Evolutionary conservation across 2,113 vertebrate species (phyloP).

Genomic region (Lathamus discolor): DNA sequence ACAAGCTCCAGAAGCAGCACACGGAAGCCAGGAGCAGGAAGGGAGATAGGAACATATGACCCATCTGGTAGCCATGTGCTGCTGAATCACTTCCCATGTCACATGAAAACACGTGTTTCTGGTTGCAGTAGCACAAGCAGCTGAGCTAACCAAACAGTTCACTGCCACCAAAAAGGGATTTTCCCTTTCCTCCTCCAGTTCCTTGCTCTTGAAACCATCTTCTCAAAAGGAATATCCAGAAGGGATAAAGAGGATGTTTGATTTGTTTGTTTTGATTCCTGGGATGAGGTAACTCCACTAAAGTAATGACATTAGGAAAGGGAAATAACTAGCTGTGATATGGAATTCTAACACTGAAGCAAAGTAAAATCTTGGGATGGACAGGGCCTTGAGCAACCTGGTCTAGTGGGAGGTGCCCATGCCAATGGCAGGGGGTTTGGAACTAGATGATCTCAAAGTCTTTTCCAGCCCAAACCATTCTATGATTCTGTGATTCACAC

Average conservation of each 20-base stretch:
- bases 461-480: background rate
- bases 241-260: background rate
- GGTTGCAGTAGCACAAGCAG: background rate
- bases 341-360: background rate
- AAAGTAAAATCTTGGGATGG: background rate
- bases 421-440: background rate
- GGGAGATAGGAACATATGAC: background rate
- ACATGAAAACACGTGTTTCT: background rate
- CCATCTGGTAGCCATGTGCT: background rate
- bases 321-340: background rate
- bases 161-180: background rate
- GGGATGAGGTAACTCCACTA: background rate
- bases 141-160: background rate
- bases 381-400: background rate
- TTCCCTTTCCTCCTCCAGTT: background rate
- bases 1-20: background rate
- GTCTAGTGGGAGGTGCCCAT: background rate
- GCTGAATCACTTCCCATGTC: slow-evolving; percentile 9
- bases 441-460: background rate
- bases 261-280: background rate
- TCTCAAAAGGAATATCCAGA: background rate
- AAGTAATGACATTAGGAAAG: background rate
- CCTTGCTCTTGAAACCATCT: background rate
- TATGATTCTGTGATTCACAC: background rate
- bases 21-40: background rate